Percentiles rank a stretch among this genome's conserved stretches.
Conservation (phyloP, 2,797 vertebrate species). For the Pseudomugil tenellus region DNA sequence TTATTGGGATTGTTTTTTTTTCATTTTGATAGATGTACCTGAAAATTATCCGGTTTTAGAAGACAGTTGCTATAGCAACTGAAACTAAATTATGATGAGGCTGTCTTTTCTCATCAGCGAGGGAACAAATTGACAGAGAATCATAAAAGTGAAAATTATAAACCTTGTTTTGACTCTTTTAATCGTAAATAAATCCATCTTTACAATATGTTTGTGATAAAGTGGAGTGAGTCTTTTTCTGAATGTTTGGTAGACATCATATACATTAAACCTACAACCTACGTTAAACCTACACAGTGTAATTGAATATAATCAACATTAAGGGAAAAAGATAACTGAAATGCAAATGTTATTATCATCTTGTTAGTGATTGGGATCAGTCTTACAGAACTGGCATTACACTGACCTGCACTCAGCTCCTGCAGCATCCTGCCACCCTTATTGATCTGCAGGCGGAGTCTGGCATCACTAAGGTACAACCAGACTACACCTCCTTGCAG, state of each 20-base stretch:
- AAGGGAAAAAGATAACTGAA: too few relatives aligned
- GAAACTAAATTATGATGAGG: not conserved
- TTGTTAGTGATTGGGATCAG: not conserved
- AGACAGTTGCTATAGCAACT: not conserved
- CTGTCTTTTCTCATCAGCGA: too few relatives aligned
- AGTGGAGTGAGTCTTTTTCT: not conserved
- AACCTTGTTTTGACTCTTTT: not conserved
- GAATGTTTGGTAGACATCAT: not conserved
- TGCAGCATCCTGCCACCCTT: constrained; percentile 80
- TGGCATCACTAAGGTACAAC: constrained; percentile 86
- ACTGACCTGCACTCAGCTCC: constrained; percentile 87
- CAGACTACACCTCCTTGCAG: constrained; percentile 78
- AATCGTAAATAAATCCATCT: not conserved
- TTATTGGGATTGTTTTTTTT: not conserved
- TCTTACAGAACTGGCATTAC: too few relatives aligned
- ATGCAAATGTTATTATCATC: not conserved
- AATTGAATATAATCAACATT: not conserved
- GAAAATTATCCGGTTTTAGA: not conserved
- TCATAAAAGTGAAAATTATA: not conserved
- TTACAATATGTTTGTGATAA: not conserved
- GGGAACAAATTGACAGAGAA: not conserved
- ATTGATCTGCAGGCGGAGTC: constrained; percentile 83
- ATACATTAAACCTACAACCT: too few relatives aligned
- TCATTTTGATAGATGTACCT: not conserved
- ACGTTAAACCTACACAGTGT: not conserved